Conservation (phyloP, 2,797 vertebrate species). For the Alfaro cultratus region DNA sequence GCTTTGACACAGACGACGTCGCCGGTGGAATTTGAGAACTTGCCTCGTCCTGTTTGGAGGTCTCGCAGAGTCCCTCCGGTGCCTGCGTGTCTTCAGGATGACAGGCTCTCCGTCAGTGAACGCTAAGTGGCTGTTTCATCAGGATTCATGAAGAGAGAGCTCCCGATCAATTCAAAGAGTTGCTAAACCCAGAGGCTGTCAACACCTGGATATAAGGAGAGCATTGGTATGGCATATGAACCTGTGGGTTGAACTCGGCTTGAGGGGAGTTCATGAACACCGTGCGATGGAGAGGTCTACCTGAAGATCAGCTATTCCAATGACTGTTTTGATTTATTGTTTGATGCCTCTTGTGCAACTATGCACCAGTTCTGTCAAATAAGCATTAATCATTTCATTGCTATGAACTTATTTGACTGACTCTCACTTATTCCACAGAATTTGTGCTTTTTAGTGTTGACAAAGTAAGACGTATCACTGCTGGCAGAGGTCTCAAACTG, state of each 20-base stretch:
- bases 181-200: constrained; percentile 51
- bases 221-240: constrained; percentile 11
- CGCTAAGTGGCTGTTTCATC: constrained; percentile 52
- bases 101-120: constrained; percentile 30
- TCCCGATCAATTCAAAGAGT: constrained; percentile 51
- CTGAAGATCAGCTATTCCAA: neutral
- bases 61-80: constrained; percentile 4
- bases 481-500: neutral
- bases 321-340: neutral
- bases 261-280: constrained; percentile 19
- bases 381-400: neutral
- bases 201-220: constrained; percentile 60
- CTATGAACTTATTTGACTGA: neutral
- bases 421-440: neutral
- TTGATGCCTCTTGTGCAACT: neutral
- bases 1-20: neutral
- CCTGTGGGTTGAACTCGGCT: constrained; percentile 44
- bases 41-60: constrained; percentile 1
- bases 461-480: neutral
- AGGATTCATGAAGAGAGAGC: constrained; percentile 40
- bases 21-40: constrained; percentile 30
- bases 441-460: neutral
- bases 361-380: neutral
- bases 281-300: neutral
- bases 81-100: constrained; percentile 54